These are phyloP conservation scores for roundworm (Caenorhabditis elegans) DNA, from an alignment of 1,140 invertebrate genomes.

Conservation along the genomic window DNA sequence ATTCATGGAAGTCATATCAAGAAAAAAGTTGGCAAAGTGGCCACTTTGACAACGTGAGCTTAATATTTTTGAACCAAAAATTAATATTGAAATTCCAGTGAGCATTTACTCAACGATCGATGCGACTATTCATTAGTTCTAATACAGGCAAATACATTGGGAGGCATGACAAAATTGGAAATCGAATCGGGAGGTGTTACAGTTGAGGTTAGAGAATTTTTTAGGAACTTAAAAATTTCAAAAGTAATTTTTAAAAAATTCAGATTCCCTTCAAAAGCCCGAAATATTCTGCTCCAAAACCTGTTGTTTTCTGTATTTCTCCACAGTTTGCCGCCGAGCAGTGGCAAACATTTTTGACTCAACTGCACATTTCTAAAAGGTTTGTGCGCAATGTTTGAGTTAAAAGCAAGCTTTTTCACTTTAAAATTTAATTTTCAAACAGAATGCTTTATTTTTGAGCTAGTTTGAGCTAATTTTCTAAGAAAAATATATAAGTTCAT, in stretches of 20 bases:
- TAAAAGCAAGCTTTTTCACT: no score
- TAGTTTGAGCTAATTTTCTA: no score
- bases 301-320: constrained; percentile 33
- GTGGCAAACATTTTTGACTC: constrained; percentile 23
- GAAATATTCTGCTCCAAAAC: neutral
- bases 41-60: neutral
- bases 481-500: no score
- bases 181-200: neutral
- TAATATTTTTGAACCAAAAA: no score
- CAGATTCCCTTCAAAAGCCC: neutral
- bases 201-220: neutral
- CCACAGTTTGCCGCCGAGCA: constrained; percentile 37
- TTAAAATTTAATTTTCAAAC: no score
- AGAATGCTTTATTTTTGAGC: no score
- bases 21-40: neutral
- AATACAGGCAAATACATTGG: neutral
- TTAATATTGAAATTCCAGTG: no score
- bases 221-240: neutral
- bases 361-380: constrained; percentile 16
- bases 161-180: neutral
- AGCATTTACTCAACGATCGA: neutral
- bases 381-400: neutral
- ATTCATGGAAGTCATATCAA: neutral
- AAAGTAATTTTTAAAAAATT: neutral
- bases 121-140: neutral